phyloP scores from a whole-genome alignment of 2,797 vertebrate genomes.

The Ctenopoma kingsleyae region DNA sequence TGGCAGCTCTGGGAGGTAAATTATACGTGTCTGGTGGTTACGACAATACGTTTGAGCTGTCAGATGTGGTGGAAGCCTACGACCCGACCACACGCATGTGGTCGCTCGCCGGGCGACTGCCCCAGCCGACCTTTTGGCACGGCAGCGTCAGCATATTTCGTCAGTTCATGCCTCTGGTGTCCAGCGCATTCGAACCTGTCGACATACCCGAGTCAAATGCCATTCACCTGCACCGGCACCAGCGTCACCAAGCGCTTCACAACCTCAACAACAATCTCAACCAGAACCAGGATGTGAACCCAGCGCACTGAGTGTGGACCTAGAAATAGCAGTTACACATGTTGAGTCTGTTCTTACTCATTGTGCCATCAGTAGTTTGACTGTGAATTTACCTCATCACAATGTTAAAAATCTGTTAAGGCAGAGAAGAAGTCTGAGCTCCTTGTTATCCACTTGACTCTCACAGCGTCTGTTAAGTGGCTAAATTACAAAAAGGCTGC shows the following conservation, averaged over 20 bases:
- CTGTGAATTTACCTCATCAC: conserved; percentile 63
- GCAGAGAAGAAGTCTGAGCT: conserved; percentile 35
- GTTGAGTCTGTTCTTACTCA: conserved; percentile 4
- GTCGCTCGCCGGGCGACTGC: conserved; percentile 89
- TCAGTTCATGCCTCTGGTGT: conserved; percentile 96
- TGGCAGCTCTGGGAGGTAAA: conserved; percentile 92
- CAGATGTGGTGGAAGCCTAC: conserved; percentile 92
- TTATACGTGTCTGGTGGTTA: conserved; percentile 95
- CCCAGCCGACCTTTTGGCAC: conserved; percentile 98
- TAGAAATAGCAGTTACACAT: not conserved
- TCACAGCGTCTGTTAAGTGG: conserved; percentile 12
- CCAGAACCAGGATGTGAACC: conserved; percentile 83
- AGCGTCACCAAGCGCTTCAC: conserved; percentile 81
- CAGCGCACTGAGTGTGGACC: conserved; percentile 73
- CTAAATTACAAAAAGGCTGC: not conserved
- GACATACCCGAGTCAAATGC: conserved; percentile 82
- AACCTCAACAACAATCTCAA: conserved; percentile 85
- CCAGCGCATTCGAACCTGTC: conserved; percentile 81
- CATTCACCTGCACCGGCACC: conserved; percentile 85
- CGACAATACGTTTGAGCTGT: conserved; percentile 96
- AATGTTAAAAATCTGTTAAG: conserved; percentile 27
- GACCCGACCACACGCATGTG: conserved; percentile 87
- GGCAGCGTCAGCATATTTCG: conserved; percentile 99
- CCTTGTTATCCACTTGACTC: conserved; percentile 26
- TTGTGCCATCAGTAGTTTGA: conserved; percentile 37